Evolutionary conservation across 2,888 invertebrate genomes (phyloP).

Genomic region (Ypsolopha sequella): DNA sequence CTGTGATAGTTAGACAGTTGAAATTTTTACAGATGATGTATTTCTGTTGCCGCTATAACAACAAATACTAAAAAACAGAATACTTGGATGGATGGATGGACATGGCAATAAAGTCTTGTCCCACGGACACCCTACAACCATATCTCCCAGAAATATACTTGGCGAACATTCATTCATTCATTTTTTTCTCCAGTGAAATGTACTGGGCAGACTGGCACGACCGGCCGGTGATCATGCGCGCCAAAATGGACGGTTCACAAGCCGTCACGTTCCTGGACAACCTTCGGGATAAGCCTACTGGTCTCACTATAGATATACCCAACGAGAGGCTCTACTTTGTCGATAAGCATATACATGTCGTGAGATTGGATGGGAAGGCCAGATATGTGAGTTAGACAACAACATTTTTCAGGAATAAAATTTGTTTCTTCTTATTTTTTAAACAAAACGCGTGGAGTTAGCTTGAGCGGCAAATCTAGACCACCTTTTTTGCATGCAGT

Average conservation of each 20-base stretch:
- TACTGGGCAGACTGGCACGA: constrained; percentile 94
- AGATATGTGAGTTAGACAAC: constrained; percentile 65
- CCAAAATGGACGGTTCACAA: constrained; percentile 88
- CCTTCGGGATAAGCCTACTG: constrained; percentile 85
- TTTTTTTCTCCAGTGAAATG: constrained; percentile 72
- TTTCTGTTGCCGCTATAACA: too few species aligned
- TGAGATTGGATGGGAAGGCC: constrained; percentile 78
- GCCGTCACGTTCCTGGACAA: constrained; percentile 72
- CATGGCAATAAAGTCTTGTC: too few species aligned
- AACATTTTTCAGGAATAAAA: not conserved
- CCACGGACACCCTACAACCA: too few species aligned
- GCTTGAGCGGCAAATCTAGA: too few species aligned
- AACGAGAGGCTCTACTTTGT: constrained; percentile 89
- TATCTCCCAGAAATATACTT: not conserved
- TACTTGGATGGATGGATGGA: too few species aligned
- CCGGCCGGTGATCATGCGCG: constrained; percentile 78
- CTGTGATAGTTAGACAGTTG: too few species aligned
- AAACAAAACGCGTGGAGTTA: too few species aligned
- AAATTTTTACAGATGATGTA: too few species aligned
- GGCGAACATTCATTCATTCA: too few species aligned
- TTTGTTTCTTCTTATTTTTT: too few species aligned
- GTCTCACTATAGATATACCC: constrained; percentile 85
- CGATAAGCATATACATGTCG: constrained; percentile 72
- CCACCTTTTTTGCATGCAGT: too few species aligned
- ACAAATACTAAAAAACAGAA: too few species aligned